These are phyloP conservation scores for Busseola fusca DNA, from an alignment of 2,888 invertebrate genomes.

Conservation along the genomic window DNA sequence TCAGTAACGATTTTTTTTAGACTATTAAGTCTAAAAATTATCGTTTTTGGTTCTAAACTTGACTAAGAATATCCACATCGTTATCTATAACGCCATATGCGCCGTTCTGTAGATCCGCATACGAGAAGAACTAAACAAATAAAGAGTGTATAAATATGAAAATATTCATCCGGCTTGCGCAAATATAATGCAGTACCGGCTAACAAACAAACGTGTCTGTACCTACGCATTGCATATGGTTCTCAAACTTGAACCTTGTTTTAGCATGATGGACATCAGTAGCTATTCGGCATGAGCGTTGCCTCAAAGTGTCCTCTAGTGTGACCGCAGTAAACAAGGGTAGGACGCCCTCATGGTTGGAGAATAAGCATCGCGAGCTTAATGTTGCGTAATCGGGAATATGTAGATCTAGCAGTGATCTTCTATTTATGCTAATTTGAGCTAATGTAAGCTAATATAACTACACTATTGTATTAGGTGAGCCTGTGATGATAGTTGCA, in stretches of 20 bases:
- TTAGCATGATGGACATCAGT: too few species aligned
- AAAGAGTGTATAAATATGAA: conserved; percentile 54
- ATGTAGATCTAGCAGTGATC: not conserved
- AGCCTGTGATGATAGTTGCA: too few species aligned
- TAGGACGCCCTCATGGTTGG: not conserved
- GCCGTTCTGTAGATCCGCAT: conserved; percentile 4
- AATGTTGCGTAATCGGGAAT: not conserved
- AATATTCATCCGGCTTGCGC: conserved; percentile 61
- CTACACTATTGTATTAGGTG: too few species aligned
- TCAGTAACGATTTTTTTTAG: too few species aligned
- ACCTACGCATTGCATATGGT: conserved; percentile 47
- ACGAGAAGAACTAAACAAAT: conserved; percentile 53
- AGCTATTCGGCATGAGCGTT: not conserved
- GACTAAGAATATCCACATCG: not conserved
- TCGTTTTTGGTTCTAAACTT: not conserved
- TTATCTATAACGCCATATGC: conserved; percentile 3
- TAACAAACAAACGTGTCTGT: conserved; percentile 57
- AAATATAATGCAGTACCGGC: conserved; percentile 59
- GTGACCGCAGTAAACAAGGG: not conserved
- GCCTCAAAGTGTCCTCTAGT: not conserved
- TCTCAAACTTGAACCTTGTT: conserved; percentile 46
- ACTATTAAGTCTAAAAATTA: too few species aligned
- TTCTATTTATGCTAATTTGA: too few species aligned
- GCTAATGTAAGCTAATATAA: too few species aligned
- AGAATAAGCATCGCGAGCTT: not conserved